Percentiles rank a stretch among this genome's conserved stretches.
Evolutionary conservation across 2,113 vertebrate species (phyloP).

Genomic region (Octodon degus): DNA sequence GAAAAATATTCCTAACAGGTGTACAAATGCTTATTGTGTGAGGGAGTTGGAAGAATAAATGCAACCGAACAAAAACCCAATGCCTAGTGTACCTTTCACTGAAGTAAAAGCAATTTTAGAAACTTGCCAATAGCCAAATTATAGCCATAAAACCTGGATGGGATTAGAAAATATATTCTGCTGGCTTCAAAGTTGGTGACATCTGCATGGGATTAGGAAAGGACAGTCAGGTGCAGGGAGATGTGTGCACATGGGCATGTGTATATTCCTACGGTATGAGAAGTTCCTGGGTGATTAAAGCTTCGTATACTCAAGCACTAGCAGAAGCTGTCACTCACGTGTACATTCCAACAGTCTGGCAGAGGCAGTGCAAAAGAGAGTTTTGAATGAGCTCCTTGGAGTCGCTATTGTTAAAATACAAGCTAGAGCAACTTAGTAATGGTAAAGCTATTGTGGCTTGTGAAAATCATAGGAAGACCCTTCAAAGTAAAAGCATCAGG

Average conservation of each 20-base stretch:
- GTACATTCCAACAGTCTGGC: not conserved
- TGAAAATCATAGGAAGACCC: constrained; percentile 77
- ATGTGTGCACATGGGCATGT: not conserved
- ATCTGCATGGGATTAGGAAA: constrained; percentile 78
- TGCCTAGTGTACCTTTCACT: constrained; percentile 59
- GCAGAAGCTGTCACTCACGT: constrained; percentile 51
- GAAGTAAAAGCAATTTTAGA: constrained; percentile 72
- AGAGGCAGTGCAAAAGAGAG: constrained; percentile 73
- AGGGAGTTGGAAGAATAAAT: not conserved
- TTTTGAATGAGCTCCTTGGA: constrained; percentile 81
- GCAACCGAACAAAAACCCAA: constrained; percentile 10
- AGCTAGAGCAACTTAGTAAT: constrained; percentile 80
- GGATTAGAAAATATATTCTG: constrained; percentile 77
- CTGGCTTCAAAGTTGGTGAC: constrained; percentile 81
- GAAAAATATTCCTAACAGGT: not conserved
- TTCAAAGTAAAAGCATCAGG: constrained; percentile 75
- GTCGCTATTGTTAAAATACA: constrained; percentile 80
- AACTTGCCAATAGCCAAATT: constrained; percentile 71
- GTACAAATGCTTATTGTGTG: not conserved
- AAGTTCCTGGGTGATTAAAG: constrained; percentile 55
- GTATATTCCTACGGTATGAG: not conserved
- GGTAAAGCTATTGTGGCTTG: constrained; percentile 78
- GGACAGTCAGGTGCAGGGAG: not conserved
- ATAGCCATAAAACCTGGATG: constrained; percentile 59
- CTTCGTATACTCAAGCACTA: constrained; percentile 32